Conservation (phyloP, 2,797 vertebrate genomes). For the Eleutherodactylus coqui region DNA sequence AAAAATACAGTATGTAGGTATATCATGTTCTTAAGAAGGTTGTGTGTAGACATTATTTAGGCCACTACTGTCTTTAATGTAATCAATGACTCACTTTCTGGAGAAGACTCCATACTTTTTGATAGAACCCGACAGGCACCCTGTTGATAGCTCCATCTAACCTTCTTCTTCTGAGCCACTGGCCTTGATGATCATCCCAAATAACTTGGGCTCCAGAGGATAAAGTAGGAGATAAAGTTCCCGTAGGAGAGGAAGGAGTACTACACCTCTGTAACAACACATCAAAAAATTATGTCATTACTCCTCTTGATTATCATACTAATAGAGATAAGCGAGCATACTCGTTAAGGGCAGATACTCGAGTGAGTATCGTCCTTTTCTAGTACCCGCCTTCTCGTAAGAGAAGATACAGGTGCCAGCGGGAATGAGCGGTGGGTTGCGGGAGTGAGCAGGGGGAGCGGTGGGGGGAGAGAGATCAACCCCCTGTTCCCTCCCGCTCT, state of each 20-base stretch:
- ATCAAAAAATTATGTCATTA: background rate
- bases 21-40: background rate
- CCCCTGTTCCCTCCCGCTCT: too few relatives aligned
- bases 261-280: conserved; percentile 84
- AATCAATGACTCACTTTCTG: conserved; percentile 81
- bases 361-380: too few relatives aligned
- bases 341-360: too few relatives aligned
- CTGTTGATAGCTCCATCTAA: conserved; percentile 97
- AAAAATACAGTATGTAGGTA: background rate
- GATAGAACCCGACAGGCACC: conserved; percentile 95
- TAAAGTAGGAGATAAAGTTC: conserved; percentile 82
- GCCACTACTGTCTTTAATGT: background rate
- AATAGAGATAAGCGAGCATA: too few relatives aligned
- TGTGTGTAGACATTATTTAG: background rate
- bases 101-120: conserved; percentile 96
- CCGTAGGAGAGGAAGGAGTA: conserved; percentile 90
- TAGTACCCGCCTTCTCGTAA: too few relatives aligned
- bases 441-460: too few relatives aligned
- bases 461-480: too few relatives aligned
- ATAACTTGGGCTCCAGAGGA: conserved; percentile 76
- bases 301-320: background rate
- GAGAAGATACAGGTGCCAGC: too few relatives aligned
- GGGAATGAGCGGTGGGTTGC: too few relatives aligned
- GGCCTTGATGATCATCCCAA: conserved; percentile 93
- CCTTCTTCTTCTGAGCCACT: conserved; percentile 93